Base-by-base conservation (phyloP, 2,797 vertebrate genomes). In the Coccyzus lansbergi region DNA sequence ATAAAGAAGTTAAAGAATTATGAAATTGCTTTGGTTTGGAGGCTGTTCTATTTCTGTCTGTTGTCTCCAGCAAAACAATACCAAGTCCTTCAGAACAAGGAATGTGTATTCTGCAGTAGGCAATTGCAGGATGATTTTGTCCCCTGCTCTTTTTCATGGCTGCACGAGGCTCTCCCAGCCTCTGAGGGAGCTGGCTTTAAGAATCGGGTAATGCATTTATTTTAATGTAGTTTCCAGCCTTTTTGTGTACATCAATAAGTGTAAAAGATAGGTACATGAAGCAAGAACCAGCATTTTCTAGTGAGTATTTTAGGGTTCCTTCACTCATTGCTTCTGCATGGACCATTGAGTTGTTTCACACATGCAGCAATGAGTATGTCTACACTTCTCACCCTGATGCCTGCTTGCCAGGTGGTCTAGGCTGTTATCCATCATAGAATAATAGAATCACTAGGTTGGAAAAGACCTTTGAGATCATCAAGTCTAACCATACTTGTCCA, bases 361-460 rank as follows among this genome's bases (percentile, higher is more conserved):
- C 33, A 4, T 0, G 2, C 58, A 31, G 17, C 29, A 40, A 51
- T 0, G 2, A 0, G 0, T 26, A 36, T 0, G 2, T 55, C 44
- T 28, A 26, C 7, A 12, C 38, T 72, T 80, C 29, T 26, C 17
- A 22, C 25, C 31, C 26, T 65, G 59, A 29, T 59, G 49, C 29
- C 33, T 53, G 26, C 55, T 52, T 55, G 38, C 16, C 42, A 17
- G 13, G 16, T 38, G 38, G 46, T 12, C 28, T 6, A 51, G 26
- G 25, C 52, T 85, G 48, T 70, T 40, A 53, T 34, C 42, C 18
- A 18, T 44, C 42, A 44, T 44, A 44, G 42, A 44, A 44, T 18
- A 16, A 44, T 15, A 18, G 42, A 18, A 44, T 44, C 42, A 17
- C 16, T 18, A 44, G 42, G 42, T 44, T 44, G 42, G 42, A 44